These are phyloP conservation scores for Diplazon laetatorius DNA, from an alignment of 2,888 invertebrate genomes.

Conservation along the genomic window DNA sequence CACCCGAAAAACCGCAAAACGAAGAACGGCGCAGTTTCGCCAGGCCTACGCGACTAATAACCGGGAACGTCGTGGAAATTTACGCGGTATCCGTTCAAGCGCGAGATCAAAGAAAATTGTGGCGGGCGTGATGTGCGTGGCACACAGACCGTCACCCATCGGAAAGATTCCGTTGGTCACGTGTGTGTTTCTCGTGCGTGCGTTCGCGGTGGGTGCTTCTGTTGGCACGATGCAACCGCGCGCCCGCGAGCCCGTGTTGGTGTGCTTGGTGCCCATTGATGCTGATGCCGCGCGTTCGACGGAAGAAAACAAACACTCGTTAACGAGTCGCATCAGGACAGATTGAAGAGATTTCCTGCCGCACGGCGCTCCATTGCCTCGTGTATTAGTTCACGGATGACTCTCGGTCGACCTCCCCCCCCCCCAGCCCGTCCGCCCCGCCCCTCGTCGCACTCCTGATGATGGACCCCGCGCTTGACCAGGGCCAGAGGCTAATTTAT, in stretches of 20 bases:
- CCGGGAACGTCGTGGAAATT: conserved; percentile 40
- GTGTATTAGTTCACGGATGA: conserved; percentile 45
- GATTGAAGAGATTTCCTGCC: conserved; percentile 82
- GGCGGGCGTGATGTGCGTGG: conserved; percentile 45
- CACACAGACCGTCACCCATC: conserved; percentile 22
- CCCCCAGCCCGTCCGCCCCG: too few relatives aligned
- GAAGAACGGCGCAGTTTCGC: too few relatives aligned
- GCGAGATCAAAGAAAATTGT: conserved; percentile 55
- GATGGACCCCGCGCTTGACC: conserved; percentile 67
- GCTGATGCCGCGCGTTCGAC: conserved; percentile 62
- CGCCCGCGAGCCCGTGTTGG: too few relatives aligned
- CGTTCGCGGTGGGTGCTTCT: neutral
- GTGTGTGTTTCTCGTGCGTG: conserved; percentile 22
- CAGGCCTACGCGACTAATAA: conserved; percentile 32
- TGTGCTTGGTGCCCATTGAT: conserved; percentile 32
- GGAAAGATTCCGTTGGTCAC: conserved; percentile 7
- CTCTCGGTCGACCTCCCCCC: conserved; percentile 38
- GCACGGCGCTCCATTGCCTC: conserved; percentile 70
- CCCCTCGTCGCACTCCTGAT: too few relatives aligned
- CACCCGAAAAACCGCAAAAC: too few relatives aligned
- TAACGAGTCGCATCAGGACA: conserved; percentile 80
- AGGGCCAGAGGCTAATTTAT: conserved; percentile 80
- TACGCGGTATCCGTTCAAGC: conserved; percentile 50
- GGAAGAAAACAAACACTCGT: conserved; percentile 80
- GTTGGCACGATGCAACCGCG: conserved; percentile 31